Evolutionary conservation across 2,113 vertebrate species (phyloP).

Genomic region (Calyptomena viridis): DNA sequence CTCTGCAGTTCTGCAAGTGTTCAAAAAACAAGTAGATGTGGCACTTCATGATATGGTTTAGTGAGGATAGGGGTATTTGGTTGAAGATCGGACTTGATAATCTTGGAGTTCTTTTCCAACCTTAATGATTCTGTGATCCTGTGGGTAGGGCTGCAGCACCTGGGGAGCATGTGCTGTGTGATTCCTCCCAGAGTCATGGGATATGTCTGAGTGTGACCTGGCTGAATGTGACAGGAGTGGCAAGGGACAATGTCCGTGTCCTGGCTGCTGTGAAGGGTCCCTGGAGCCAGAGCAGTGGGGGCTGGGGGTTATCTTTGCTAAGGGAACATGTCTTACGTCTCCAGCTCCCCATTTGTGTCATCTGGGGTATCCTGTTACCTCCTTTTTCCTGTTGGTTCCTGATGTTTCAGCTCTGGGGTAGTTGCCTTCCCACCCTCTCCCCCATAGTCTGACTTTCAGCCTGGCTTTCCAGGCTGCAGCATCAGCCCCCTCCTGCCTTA

Average conservation of each 20-base stretch:
- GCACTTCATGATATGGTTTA: neutral
- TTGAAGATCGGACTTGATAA: neutral
- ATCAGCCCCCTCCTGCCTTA: neutral
- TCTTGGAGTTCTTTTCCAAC: neutral
- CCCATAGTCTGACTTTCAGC: neutral
- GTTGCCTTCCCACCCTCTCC: neutral
- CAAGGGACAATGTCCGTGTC: neutral
- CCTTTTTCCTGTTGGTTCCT: neutral
- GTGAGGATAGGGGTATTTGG: neutral
- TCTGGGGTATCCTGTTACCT: neutral
- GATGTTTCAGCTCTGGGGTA: neutral
- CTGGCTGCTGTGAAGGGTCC: neutral
- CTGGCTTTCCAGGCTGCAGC: neutral
- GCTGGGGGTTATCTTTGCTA: neutral
- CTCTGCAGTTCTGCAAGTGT: neutral
- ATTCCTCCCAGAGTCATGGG: neutral
- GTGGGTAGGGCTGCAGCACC: neutral
- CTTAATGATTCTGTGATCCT: neutral
- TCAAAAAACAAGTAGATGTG: neutral
- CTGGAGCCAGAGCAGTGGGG: neutral
- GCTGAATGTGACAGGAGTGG: neutral
- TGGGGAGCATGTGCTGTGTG: fast-evolving
- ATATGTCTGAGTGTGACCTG: neutral
- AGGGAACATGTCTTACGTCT: neutral
- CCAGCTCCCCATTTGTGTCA: neutral